These are phyloP conservation scores for Crocuta crocuta DNA, from an alignment of 2,113 vertebrate genomes.

Conservation along the genomic window DNA sequence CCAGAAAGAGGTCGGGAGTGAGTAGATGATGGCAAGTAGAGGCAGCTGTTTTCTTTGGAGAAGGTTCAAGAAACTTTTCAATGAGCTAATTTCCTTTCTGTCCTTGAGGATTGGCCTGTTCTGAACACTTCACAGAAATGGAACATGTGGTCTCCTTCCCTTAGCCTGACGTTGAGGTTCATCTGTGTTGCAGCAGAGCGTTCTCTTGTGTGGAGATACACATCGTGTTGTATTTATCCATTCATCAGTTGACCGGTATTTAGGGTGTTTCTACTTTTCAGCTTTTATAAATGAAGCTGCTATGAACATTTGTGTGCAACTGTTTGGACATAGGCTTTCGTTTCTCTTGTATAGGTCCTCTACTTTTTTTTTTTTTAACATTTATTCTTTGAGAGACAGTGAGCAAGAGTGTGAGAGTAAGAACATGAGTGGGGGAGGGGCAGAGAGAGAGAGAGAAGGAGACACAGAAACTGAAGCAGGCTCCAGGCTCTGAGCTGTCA, in stretches of 20 bases:
- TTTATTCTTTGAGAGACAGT: too few relatives aligned
- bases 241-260: neutral
- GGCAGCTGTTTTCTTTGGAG: neutral
- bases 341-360: neutral
- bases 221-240: neutral
- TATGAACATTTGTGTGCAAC: neutral
- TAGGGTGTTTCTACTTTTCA: neutral
- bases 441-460: too few relatives aligned
- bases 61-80: neutral
- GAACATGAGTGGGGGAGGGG: too few relatives aligned
- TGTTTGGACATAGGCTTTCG: neutral
- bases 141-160: neutral
- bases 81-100: neutral
- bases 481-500: too few relatives aligned
- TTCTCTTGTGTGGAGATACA: neutral
- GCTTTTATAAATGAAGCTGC: slow-evolving; percentile 27
- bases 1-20: neutral
- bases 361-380: neutral
- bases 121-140: neutral
- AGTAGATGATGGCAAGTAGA: neutral
- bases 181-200: neutral
- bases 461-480: too few relatives aligned
- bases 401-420: too few relatives aligned
- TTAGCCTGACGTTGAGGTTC: neutral
- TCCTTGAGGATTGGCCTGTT: neutral